phyloP scores from a whole-genome alignment of 2,113 vertebrate species.

The Benthochromis sp. region DNA sequence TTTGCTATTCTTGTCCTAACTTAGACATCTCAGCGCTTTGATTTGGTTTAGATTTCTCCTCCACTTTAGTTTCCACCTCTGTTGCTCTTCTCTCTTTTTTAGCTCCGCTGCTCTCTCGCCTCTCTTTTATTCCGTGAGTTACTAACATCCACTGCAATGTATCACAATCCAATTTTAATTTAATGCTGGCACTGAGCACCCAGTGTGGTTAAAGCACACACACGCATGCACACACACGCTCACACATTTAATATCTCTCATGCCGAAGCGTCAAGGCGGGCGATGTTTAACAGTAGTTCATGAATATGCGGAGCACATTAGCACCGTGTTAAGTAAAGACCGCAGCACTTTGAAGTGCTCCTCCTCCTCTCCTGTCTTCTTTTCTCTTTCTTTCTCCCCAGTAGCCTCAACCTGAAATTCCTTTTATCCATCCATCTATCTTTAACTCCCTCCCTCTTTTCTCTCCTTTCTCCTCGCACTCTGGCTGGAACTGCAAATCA shows the following conservation, averaged over 20 bases:
- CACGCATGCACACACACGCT: not conserved
- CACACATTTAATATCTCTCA: slow-evolving; percentile 1
- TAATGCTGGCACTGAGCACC: slow-evolving; percentile 42
- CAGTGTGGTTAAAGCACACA: slow-evolving; percentile 42
- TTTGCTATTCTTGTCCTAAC: not conserved
- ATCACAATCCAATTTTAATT: slow-evolving; percentile 72
- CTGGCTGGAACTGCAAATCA: slow-evolving; percentile 44
- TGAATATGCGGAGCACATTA: slow-evolving; percentile 66
- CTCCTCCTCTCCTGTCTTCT: slow-evolving; percentile 1
- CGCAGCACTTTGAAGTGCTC: slow-evolving; percentile 60
- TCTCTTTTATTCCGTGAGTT: slow-evolving; percentile 41
- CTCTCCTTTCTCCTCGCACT: not conserved
- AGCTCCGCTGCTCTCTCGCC: slow-evolving; percentile 9
- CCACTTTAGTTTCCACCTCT: slow-evolving; percentile 19
- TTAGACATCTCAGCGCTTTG: slow-evolving; percentile 1
- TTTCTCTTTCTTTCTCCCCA: slow-evolving; percentile 2
- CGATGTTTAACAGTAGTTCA: slow-evolving; percentile 49
- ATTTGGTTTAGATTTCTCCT: slow-evolving; percentile 19
- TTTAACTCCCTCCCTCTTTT: not conserved
- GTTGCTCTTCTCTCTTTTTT: not conserved
- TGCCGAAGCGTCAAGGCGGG: slow-evolving; percentile 15
- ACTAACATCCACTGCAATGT: slow-evolving; percentile 68
- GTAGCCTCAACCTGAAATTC: not conserved
- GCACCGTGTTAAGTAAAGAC: slow-evolving; percentile 48
- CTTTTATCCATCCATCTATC: slow-evolving; percentile 16